Evolutionary conservation across 2,888 invertebrate genomes (phyloP), one percentile per base, ranked within the genome.

Genomic region (Heteropelma amictum): DNA sequence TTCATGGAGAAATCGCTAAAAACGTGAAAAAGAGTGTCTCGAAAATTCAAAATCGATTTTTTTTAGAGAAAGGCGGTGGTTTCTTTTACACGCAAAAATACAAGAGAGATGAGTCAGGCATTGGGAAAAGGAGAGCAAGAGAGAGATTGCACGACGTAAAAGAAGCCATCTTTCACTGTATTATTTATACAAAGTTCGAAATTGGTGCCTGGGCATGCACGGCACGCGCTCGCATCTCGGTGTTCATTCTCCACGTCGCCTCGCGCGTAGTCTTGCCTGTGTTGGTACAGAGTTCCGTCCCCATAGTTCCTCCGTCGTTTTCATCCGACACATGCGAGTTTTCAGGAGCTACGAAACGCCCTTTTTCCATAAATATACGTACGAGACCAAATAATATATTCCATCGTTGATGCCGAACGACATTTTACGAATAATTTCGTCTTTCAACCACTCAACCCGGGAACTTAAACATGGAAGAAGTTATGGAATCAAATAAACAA

Each of bases 31-130:
- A n/a, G n/a, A n/a, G n/a, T n/a, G n/a, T n/a, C n/a, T n/a, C n/a
- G n/a, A n/a, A n/a, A 87, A 88, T 86, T 86, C 88, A 92, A 90
- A 89, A 85, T 88, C 88, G 86, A 87, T 88, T 88, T 88, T 86
- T 83, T n/a, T 81, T 77, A 70, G 73, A 75, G 73, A 74, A 58
- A 56, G 75, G 74, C 79, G 79, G 76, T 80, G 76, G 80, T 78
- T 77, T 69, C 72, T 64, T 47, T 79, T 73, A 77, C 73, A 78
- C 83, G 80, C n/a, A n/a, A n/a, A n/a, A n/a, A n/a, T n/a, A n/a
- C n/a, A n/a, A n/a, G n/a, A n/a, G n/a, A 78, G 82, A 82, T 82
- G 76, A 53, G 54, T 38, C 42, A 30, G 45, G 47, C 38, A 14
- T 1, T 4, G 14, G 6, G 4, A 14, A 14, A 38, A 38, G 14